Conservation (phyloP, 2,888 invertebrate species). For the Epinotia brunnichana region DNA sequence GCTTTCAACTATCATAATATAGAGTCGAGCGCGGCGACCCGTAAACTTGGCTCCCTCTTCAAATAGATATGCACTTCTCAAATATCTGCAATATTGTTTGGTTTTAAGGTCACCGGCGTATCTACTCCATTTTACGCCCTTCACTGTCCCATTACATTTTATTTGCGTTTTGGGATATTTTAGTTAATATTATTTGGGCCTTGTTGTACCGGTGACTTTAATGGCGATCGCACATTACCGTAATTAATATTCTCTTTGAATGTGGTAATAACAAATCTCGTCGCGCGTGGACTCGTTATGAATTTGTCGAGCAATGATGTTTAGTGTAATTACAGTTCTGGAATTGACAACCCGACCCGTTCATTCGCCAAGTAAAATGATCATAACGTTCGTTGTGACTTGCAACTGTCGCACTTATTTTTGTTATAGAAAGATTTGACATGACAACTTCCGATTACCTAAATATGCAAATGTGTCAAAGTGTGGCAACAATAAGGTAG, state of each 20-base stretch:
- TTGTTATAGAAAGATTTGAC: conserved; percentile 9
- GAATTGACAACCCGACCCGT: conserved; percentile 29
- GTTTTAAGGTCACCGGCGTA: conserved; percentile 47
- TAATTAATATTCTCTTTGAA: conserved; percentile 36
- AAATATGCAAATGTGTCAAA: conserved; percentile 20
- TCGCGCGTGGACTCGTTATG: conserved; percentile 21
- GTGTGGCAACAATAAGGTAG: conserved; percentile 15
- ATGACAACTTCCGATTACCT: conserved; percentile 7
- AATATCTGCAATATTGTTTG: conserved; percentile 59
- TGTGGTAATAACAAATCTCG: conserved; percentile 28
- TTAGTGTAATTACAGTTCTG: conserved; percentile 41
- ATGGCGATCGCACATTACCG: conserved; percentile 38
- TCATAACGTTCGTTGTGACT: conserved; percentile 42
- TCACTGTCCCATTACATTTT: conserved; percentile 30
- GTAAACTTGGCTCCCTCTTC: conserved; percentile 61
- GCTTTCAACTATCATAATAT: conserved; percentile 56
- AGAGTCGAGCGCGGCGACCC: conserved; percentile 63
- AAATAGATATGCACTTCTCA: conserved; percentile 58
- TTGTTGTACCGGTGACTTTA: conserved; percentile 27
- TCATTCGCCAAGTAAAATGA: conserved; percentile 52
- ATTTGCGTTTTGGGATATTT: conserved; percentile 23
- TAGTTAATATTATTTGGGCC: conserved; percentile 7
- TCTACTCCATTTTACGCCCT: conserved; percentile 15
- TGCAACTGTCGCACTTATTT: conserved; percentile 6
- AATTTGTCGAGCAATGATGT: conserved; percentile 34